Base-by-base conservation (phyloP, 2,113 vertebrate genomes). In the Stomatorhinus ivindoensis region DNA sequence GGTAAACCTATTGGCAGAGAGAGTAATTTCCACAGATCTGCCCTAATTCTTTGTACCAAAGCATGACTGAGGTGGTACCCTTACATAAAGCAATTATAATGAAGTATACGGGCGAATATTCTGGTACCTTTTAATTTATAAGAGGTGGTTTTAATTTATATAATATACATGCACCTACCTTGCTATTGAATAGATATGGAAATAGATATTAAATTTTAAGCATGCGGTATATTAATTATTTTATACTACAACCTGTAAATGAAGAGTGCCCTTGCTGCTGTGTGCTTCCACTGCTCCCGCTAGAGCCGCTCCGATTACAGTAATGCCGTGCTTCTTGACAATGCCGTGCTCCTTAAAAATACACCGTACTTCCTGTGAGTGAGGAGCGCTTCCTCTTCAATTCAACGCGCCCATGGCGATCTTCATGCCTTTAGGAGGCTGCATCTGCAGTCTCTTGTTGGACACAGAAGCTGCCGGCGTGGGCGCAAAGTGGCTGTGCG, bases 371-470 rank as follows among this genome's bases (percentile, higher is more conserved):
- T 87, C 73, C 89, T 88, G 53, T 84, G 44, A 50, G 50, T 39
- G 48, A 89, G 69, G 44, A 27, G 87, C 89, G 92, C 89, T 53
- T 85, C 80, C 24, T 91, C 87, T 69, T 92, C 87, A 90, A 90
- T 83, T 90, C 87, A 91, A 31, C 1, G 58, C 50, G 55, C 46
- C 80, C 35, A 39, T 44, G 76, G 76, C 31, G 39, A 69, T 82
- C 76, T 42, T 44, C 13, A 82, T 6, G 76, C 19, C 31, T 69
- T 69, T 69, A 69, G 0, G 61, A 27, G 27, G 61, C 61, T 65
- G 35, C 44, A 21, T 19, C 39, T 44, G 80, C 80, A 7, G 39
- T 46, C 76, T 42, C 4, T n/a, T 21, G 58, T 24, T 61, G 58
- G 21, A n/a, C 7, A 7, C 7, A 27, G n/a, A 27, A 65, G 61